Percentiles rank a stretch among this genome's conserved stretches.
phyloP scores from a whole-genome alignment of 2,888 invertebrate genomes.

The Falcaria lacertinaria region DNA sequence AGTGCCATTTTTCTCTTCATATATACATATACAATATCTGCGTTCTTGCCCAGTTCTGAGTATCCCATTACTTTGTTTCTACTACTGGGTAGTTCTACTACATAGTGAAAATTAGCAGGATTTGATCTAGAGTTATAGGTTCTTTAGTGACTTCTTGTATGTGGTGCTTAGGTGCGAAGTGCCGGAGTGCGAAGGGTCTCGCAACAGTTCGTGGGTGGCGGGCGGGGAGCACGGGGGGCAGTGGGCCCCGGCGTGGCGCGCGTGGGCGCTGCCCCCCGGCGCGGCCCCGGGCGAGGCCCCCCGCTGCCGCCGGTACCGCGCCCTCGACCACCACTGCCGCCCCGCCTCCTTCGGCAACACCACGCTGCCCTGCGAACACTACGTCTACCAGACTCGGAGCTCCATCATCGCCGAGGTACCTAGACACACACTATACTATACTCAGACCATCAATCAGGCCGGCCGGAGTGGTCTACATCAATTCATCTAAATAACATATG shows the following conservation, averaged over 20 bases:
- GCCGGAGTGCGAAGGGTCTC: constrained; percentile 71
- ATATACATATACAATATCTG: too few species aligned
- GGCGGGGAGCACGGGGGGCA: constrained; percentile 24
- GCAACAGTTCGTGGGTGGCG: constrained; percentile 24
- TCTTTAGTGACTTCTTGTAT: too few species aligned
- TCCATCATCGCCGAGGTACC: constrained; percentile 78
- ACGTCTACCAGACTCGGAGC: constrained; percentile 66
- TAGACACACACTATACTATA: too few species aligned
- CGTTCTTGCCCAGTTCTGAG: too few species aligned
- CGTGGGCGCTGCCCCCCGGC: constrained; percentile 36
- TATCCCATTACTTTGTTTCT: too few species aligned
- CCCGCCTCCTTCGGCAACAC: constrained; percentile 52
- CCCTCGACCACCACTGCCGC: constrained; percentile 36
- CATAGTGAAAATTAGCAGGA: too few species aligned
- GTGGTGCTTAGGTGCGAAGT: constrained; percentile 59
- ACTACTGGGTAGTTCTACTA: too few species aligned
- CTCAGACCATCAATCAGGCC: too few species aligned
- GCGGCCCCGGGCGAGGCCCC: constrained; percentile 36
- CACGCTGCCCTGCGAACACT: constrained; percentile 50
- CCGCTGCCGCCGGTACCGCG: constrained; percentile 35
- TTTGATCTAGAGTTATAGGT: too few species aligned
- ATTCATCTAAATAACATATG: too few species aligned
- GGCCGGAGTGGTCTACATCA: too few species aligned
- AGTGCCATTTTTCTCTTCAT: too few species aligned
- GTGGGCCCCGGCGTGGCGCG: constrained; percentile 42